These are phyloP conservation scores for Drosophila macrospina DNA, from an alignment of 2,888 invertebrate species.

Conservation along the genomic window DNA sequence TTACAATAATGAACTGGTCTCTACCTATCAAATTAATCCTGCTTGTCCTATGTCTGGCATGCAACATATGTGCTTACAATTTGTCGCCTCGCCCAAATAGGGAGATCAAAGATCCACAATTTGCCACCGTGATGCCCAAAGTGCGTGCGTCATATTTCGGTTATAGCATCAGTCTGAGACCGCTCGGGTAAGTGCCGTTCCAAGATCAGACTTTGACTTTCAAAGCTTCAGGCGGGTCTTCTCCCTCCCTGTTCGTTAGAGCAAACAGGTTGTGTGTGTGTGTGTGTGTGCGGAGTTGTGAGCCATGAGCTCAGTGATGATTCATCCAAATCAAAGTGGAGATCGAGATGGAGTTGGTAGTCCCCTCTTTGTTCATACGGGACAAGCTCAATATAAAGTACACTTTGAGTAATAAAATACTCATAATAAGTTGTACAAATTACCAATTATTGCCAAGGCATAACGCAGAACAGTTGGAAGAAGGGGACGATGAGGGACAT, in stretches of 20 bases:
- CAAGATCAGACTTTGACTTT: slow-evolving; percentile 26
- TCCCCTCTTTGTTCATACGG: background rate
- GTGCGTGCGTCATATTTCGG: slow-evolving; percentile 84
- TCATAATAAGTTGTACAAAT: slow-evolving; percentile 48
- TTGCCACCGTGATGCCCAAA: slow-evolving; percentile 75
- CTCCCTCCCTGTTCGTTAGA: slow-evolving; percentile 32
- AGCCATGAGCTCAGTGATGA: slow-evolving; percentile 38
- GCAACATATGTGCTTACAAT: slow-evolving; percentile 74
- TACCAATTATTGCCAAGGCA: slow-evolving; percentile 56
- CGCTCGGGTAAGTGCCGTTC: slow-evolving; percentile 81
- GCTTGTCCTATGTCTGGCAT: slow-evolving; percentile 20
- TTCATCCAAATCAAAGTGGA: slow-evolving; percentile 40
- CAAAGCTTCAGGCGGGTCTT: slow-evolving; percentile 24
- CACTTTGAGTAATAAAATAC: slow-evolving; percentile 18
- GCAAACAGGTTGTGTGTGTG: slow-evolving; percentile 62
- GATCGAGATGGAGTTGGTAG: slow-evolving; percentile 4
- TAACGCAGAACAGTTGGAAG: background rate
- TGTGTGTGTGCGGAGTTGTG: slow-evolving; percentile 32
- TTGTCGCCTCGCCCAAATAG: slow-evolving; percentile 84
- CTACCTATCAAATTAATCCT: slow-evolving; percentile 13
- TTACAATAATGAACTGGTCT: slow-evolving; percentile 36
- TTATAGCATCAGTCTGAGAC: slow-evolving; percentile 79
- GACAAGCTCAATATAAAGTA: slow-evolving; percentile 26
- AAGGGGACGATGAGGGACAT: background rate
- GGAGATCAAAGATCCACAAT: slow-evolving; percentile 82